These are phyloP conservation scores for Cinclus mexicanus DNA, from an alignment of 2,113 vertebrate species.

Conservation along the genomic window DNA sequence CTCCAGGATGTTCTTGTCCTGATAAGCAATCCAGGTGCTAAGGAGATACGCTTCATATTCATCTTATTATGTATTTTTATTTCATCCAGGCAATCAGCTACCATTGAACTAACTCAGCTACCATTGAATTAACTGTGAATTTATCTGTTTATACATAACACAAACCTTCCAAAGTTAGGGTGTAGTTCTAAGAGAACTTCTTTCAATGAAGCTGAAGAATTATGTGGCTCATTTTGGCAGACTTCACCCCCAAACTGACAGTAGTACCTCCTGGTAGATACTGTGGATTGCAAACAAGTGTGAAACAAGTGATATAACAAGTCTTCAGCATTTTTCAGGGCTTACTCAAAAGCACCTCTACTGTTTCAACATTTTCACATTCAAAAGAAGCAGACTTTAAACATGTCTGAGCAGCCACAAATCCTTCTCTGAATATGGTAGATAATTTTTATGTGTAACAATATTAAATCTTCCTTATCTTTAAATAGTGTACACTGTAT, in stretches of 20 bases:
- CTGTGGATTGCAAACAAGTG: neutral
- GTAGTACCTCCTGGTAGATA: neutral
- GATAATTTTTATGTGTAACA: neutral
- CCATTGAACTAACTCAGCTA: neutral
- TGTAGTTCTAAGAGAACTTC: neutral
- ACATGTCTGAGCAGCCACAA: neutral
- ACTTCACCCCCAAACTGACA: neutral
- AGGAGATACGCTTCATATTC: neutral
- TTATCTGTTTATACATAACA: neutral
- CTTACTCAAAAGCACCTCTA: neutral
- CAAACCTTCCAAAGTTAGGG: neutral
- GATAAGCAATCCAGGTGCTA: neutral
- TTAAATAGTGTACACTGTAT: neutral
- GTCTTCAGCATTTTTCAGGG: neutral
- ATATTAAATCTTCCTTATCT: neutral
- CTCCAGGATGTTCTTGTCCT: neutral
- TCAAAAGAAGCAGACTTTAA: neutral
- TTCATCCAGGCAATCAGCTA: neutral
- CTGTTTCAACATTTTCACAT: neutral
- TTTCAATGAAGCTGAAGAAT: neutral
- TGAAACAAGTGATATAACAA: neutral
- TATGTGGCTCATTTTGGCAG: neutral
- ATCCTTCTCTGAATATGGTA: neutral
- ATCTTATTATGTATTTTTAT: neutral
- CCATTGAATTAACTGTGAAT: neutral